These are phyloP conservation scores for Drosophila novamexicana DNA, from an alignment of 1,140 invertebrate genomes.

Conservation along the genomic window DNA sequence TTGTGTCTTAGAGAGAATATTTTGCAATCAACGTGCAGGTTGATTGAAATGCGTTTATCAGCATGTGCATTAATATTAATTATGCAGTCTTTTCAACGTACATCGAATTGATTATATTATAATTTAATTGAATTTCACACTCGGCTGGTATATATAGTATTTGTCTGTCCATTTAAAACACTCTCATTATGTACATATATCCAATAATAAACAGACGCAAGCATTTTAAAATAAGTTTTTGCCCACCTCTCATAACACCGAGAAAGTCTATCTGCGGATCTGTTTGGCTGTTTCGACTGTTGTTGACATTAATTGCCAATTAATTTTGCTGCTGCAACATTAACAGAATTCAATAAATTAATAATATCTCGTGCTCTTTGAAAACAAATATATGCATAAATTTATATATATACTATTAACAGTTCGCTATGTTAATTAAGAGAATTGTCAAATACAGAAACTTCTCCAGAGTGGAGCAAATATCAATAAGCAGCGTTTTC, in stretches of 20 bases:
- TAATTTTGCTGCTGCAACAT: constrained; percentile 62
- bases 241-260: not conserved
- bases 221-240: constrained; percentile 18
- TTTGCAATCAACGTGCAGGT: not conserved
- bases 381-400: constrained; percentile 2
- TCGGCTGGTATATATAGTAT: constrained; percentile 8
- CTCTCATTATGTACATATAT: not conserved
- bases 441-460: not conserved
- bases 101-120: constrained; percentile 28
- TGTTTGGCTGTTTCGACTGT: constrained; percentile 7
- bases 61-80: constrained; percentile 45
- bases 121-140: constrained; percentile 54
- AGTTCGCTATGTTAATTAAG: constrained; percentile 8
- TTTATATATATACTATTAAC: constrained; percentile 1
- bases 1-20: not conserved
- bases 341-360: constrained; percentile 48
- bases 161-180: not conserved
- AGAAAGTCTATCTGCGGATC: constrained; percentile 12
- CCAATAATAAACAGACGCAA: constrained; percentile 32
- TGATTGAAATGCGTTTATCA: constrained; percentile 27
- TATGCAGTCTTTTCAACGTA: constrained; percentile 38
- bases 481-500: not conserved
- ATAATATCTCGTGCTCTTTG: constrained; percentile 22
- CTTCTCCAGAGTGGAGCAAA: not conserved
- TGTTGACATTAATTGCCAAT: constrained; percentile 70